Percentiles rank a stretch among this genome's conserved stretches.
Evolutionary conservation across 2,113 vertebrate species (phyloP).

Genomic region (Hippolais icterina): DNA sequence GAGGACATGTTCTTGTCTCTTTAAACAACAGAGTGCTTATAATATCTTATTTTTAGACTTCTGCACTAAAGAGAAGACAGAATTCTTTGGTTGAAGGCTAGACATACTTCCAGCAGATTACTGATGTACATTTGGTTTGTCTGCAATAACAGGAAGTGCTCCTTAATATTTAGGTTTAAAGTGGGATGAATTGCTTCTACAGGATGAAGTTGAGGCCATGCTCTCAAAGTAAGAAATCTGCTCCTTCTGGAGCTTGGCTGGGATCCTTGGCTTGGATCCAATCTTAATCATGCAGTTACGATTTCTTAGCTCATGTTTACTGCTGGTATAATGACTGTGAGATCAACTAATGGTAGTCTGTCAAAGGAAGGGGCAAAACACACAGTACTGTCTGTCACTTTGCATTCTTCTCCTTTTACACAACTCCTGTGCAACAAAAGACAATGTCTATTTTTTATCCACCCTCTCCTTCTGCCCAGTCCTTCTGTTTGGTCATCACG

Average conservation of each 20-base stretch:
- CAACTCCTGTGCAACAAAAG: neutral
- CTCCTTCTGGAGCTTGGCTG: no score
- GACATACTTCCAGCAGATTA: neutral
- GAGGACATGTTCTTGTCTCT: neutral
- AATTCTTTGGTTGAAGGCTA: neutral
- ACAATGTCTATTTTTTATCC: neutral
- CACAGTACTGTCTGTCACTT: neutral
- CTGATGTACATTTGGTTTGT: neutral
- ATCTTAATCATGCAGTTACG: neutral
- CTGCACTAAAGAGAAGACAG: neutral
- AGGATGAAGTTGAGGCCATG: neutral
- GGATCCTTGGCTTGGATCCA: no score
- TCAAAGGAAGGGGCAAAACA: neutral
- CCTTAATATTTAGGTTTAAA: constrained; percentile 18
- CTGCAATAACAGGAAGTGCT: neutral
- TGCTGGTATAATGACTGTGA: neutral
- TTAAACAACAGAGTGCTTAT: neutral
- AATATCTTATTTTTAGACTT: neutral
- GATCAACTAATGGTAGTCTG: neutral
- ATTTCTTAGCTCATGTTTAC: neutral
- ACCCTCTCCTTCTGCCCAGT: neutral
- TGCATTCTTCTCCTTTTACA: neutral
- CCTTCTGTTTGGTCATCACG: neutral
- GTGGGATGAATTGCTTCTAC: neutral
- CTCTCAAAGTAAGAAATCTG: neutral